A percentile compares a stretch with the other conserved stretches of the same genome.
Conservation (phyloP, 2,888 invertebrate species). For the Diogma glabrata region DNA sequence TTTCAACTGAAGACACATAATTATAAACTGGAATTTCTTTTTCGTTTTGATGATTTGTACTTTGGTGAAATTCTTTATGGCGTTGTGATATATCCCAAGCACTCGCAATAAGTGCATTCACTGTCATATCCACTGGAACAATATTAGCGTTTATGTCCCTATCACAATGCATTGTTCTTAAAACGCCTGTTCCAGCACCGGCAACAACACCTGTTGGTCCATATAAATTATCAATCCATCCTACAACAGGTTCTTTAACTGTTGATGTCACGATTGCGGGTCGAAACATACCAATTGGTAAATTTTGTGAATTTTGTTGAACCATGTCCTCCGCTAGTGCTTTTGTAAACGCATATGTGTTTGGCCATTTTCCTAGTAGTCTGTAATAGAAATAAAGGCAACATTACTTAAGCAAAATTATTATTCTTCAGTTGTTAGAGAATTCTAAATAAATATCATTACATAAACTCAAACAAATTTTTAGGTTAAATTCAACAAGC, state of each 20-base stretch:
- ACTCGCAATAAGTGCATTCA: constrained; percentile 35
- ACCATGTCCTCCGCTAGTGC: constrained; percentile 54
- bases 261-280: constrained; percentile 45
- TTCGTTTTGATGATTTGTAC: not conserved
- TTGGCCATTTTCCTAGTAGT: constrained; percentile 35
- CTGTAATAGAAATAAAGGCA: not conserved
- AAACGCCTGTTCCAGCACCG: constrained; percentile 45
- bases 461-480: no score
- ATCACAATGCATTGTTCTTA: constrained; percentile 34
- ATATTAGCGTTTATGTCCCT: constrained; percentile 30
- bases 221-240: constrained; percentile 60
- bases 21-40: constrained; percentile 57
- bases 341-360: constrained; percentile 64
- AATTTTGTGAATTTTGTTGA: constrained; percentile 39
- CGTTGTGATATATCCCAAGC: constrained; percentile 31
- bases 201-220: constrained; percentile 42
- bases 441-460: no score
- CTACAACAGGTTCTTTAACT: constrained; percentile 41
- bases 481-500: no score
- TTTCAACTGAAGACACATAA: constrained; percentile 69
- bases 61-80: not conserved
- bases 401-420: no score
- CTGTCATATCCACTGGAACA: constrained; percentile 38
- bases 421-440: no score
- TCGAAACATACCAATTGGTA: constrained; percentile 54